phyloP scores from a whole-genome alignment of 2,888 invertebrate genomes.

The Microdon myrmicae region DNA sequence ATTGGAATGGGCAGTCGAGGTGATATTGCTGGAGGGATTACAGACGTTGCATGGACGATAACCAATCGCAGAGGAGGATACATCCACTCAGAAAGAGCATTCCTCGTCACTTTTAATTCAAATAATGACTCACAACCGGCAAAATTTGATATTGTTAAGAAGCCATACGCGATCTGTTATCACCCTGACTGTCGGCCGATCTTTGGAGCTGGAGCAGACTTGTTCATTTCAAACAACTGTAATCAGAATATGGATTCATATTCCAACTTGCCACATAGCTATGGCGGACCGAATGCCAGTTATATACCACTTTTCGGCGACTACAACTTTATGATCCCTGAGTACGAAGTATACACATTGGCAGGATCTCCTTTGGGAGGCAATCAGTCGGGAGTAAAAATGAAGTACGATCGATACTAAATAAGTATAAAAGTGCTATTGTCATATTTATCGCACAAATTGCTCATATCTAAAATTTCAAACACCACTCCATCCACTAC shows the following conservation, averaged over 20 bases:
- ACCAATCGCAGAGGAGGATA: constrained; percentile 79
- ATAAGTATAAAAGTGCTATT: too few relatives aligned
- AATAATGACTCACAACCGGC: constrained; percentile 77
- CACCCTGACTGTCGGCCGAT: constrained; percentile 92
- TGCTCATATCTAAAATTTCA: too few relatives aligned
- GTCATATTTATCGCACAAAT: too few relatives aligned
- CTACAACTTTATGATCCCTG: constrained; percentile 89
- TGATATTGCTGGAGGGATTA: constrained; percentile 87
- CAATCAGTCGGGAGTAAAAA: constrained; percentile 39
- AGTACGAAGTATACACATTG: constrained; percentile 89
- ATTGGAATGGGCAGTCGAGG: constrained; percentile 82
- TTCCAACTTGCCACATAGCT: constrained; percentile 91
- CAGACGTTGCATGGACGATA: constrained; percentile 83
- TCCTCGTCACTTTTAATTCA: constrained; percentile 82
- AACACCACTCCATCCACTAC: too few relatives aligned
- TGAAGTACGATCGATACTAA: constrained; percentile 47
- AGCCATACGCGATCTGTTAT: constrained; percentile 90
- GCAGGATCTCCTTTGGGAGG: constrained; percentile 43
- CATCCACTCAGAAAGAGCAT: constrained; percentile 85
- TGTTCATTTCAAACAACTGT: constrained; percentile 86
- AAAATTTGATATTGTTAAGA: constrained; percentile 84
- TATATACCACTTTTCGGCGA: constrained; percentile 80
- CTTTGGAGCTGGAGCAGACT: constrained; percentile 93
- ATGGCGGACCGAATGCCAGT: constrained; percentile 79
- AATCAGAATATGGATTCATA: constrained; percentile 91